phyloP scores from a whole-genome alignment of 2,113 vertebrate species.

The Calonectris borealis region DNA sequence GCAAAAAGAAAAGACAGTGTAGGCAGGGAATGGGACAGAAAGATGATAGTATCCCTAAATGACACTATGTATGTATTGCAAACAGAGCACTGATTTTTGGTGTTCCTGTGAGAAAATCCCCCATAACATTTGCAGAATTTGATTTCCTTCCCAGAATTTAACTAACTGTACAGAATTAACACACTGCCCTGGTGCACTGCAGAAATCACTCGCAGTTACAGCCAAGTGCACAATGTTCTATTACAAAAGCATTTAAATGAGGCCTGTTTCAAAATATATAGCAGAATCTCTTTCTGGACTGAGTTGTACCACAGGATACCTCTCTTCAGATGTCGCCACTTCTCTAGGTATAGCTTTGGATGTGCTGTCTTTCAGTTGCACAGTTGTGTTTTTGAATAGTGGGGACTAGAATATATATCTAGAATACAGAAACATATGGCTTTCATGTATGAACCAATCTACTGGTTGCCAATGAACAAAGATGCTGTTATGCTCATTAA shows the following conservation, averaged over 20 bases:
- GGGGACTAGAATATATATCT: background rate
- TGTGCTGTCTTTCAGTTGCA: background rate
- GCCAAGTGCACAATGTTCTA: constrained; percentile 37
- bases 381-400: background rate
- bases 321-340: background rate
- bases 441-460: background rate
- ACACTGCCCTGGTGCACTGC: constrained; percentile 21
- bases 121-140: constrained; percentile 39
- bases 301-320: background rate
- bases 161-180: constrained; percentile 52
- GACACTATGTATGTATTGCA: background rate
- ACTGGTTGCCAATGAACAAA: background rate
- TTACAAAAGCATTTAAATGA: constrained; percentile 46
- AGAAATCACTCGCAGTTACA: constrained; percentile 39
- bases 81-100: background rate
- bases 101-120: constrained; percentile 17
- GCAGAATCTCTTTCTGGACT: constrained; percentile 17
- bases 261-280: constrained; percentile 26
- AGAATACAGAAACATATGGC: background rate
- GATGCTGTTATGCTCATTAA: background rate
- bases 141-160: constrained; percentile 62
- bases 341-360: background rate
- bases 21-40: constrained; percentile 27
- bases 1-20: constrained; percentile 41
- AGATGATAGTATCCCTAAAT: constrained; percentile 32